phyloP scores from a whole-genome alignment of 2,888 invertebrate species.

The Mythimna pallens region DNA sequence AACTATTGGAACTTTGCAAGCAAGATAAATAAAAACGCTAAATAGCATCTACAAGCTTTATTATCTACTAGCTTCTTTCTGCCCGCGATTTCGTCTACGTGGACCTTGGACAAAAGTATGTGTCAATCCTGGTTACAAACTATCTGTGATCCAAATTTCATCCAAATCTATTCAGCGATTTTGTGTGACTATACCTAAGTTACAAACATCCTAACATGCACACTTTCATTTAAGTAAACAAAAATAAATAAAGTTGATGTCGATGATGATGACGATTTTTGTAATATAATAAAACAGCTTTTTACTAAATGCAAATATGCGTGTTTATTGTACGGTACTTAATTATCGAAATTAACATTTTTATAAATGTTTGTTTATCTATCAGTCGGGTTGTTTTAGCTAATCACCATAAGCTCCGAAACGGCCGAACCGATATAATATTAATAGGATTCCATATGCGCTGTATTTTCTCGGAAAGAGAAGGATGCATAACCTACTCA shows the following conservation, averaged over 20 bases:
- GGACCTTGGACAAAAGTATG: not conserved
- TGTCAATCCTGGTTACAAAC: not conserved
- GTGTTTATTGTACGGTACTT: not conserved
- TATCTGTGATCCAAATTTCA: not conserved
- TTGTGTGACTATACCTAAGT: not conserved
- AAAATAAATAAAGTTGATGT: not conserved
- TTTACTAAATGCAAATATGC: no score
- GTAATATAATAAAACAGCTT: not conserved
- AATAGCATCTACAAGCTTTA: constrained; percentile 1
- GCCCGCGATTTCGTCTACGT: not conserved
- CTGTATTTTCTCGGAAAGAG: constrained; percentile 7
- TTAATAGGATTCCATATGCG: not conserved
- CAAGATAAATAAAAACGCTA: not conserved
- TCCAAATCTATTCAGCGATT: not conserved
- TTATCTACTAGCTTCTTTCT: not conserved
- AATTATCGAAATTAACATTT: not conserved
- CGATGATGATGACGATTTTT: not conserved
- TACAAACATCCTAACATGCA: not conserved
- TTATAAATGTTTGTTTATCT: not conserved
- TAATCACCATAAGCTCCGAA: not conserved
- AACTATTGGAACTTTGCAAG: not conserved
- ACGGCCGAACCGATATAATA: not conserved
- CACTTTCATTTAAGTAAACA: not conserved
- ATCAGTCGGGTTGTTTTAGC: not conserved
- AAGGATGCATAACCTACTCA: not conserved